Evolutionary conservation across 2,113 vertebrate species (phyloP), one percentile per base, ranked within the genome.

Genomic region (Lasiurus cinereus): DNA sequence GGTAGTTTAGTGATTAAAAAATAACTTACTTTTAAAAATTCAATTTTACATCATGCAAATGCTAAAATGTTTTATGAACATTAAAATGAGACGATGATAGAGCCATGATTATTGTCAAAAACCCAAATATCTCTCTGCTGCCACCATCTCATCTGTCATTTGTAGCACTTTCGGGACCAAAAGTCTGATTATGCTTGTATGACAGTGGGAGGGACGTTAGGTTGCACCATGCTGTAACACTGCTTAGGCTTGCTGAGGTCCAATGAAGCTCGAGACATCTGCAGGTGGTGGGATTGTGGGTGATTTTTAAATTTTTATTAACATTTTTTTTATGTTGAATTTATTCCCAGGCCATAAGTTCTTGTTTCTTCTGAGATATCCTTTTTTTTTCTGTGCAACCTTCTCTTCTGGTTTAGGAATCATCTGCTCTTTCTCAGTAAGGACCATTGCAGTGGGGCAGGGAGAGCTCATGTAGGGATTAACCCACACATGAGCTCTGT

Each of bases 1-100:
- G 11, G 54, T 83, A 74, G 16, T 83, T 95, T 50, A 14, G 72
- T 74, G 31, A 13, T 85, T 79, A 76, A 77, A 76, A 85, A 50
- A 93, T 16, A 54, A 15, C 12, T 76, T 48, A 50, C 10, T 56
- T 82, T 82, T 78, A 74, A 36, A 88, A 66, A 88, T 16, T 79
- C 6, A 79, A 31, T 18, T 94, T 80, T 39, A 64, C 24, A 54
- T 85, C n/a, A 80, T 50, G 59, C 15, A 69, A 52, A 67, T 83
- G 48, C 62, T 36, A 86, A 79, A 83, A 70, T 94, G 19, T 64
- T 72, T 92, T 59, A 62, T 87, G n/a, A 78, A 14, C 74, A 52
- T n/a, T 59, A 79, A 92, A 87, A 66, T 33, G 59, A 96, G 8
- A 67, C 56, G 12, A 24, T 90, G 56, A 50, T 39, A 76, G 19